phyloP scores from a whole-genome alignment of 1,140 invertebrate species.

The Diorhabda sublineata region DNA sequence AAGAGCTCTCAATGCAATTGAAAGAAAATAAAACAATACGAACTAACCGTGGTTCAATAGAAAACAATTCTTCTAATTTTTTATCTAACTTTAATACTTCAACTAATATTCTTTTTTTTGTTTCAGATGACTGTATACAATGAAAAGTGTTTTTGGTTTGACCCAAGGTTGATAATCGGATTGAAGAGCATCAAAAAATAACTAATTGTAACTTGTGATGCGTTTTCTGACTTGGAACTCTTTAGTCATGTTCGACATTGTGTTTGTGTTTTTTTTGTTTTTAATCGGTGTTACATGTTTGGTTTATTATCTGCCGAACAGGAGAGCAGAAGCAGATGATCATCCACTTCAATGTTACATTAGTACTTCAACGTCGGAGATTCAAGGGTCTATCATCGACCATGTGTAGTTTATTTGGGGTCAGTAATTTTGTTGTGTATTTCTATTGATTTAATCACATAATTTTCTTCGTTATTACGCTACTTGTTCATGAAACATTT shows the following conservation, averaged over 20 bases:
- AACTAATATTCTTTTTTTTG: background rate
- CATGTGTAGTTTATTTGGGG: conserved; percentile 40
- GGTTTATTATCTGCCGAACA: conserved; percentile 69
- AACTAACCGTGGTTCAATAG: no score
- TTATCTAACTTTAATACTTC: background rate
- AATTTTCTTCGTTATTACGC: no score
- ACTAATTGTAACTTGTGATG: conserved; percentile 50
- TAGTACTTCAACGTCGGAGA: conserved; percentile 37
- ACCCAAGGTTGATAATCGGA: background rate
- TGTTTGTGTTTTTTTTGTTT: conserved; percentile 80
- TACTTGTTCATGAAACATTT: no score
- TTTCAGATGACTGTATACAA: background rate
- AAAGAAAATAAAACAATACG: no score
- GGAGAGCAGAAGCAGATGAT: conserved; percentile 41
- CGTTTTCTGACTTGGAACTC: conserved; percentile 78
- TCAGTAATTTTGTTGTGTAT: conserved; percentile 17
- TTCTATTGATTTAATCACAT: no score
- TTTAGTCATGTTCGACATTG: conserved; percentile 80
- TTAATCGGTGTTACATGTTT: conserved; percentile 74
- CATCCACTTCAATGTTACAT: conserved; percentile 46
- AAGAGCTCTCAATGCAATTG: no score
- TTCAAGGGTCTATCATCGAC: conserved; percentile 42
- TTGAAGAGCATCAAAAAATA: background rate
- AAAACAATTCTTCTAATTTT: no score
- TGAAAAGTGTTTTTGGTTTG: background rate